Base-by-base conservation (phyloP, 2,888 invertebrate species). In the Serrognathus titanus region DNA sequence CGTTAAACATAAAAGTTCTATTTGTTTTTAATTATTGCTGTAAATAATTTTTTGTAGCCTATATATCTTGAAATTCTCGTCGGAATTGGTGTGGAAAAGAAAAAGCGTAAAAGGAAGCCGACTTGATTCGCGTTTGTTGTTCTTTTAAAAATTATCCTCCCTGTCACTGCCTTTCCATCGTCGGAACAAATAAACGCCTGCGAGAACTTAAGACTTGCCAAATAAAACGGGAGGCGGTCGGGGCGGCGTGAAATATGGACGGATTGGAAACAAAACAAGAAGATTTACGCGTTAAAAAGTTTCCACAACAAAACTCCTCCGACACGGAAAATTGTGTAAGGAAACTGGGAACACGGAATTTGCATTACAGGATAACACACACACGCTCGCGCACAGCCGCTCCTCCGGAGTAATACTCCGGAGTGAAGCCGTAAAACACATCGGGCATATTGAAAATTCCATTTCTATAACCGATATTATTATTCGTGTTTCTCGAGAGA, bases 261-360 rank as follows among this genome's bases (percentile, higher is more conserved):
- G 16, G 43, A 43, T 43, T 20, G 43, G 20, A 43, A 43, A 16
- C 16, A 43, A 9, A 43, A 9, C 10, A 16, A 13, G 12, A 40
- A 40, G 40, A 40, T 40, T 40, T 40, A 40, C 12, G 40, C 12
- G 11, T 11, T 13, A 40, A 40, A 40, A 40, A 40, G 12, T 43
- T 43, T 43, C 43, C 9, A 16, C 13, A 11, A 20, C 43, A 20
- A 43, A 43, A 43, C 16, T 43, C 43, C 16, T 7, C 20, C 16
- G 16, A 12, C 35, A 35, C n/a, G n/a, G 43, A 43, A 43, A 51
- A 43, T 35, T 13, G 51, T 16, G 36, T 35, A 43, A n/a, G 31
- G 36, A 41, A 51, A 51, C 43, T 20, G 43, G 43, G 36, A 24
- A 51, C 51, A 13, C 31, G 51, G 16, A 51, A 51, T 51, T 51